Conservation (phyloP, 2,797 vertebrate species). For the Bufotes viridis region DNA sequence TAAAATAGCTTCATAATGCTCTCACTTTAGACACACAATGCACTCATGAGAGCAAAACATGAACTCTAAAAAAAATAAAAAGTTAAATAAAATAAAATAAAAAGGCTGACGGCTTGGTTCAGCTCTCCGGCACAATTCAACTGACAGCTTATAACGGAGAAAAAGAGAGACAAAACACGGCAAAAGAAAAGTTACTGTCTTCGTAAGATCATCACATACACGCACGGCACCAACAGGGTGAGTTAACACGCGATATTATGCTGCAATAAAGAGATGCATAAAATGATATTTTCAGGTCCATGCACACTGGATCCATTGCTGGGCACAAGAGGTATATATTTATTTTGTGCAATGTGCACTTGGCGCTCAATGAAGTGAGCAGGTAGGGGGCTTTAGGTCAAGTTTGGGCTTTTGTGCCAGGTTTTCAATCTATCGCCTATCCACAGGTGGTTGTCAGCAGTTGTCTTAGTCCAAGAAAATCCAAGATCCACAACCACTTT, state of each 20-base stretch:
- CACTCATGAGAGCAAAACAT: conserved; percentile 38
- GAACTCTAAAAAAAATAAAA: neutral
- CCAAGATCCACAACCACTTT: too few species aligned
- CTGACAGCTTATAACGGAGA: conserved; percentile 15
- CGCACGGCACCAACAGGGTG: neutral
- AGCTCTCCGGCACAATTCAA: conserved; percentile 37
- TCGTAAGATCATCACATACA: neutral
- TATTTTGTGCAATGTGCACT: neutral
- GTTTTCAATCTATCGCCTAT: too few species aligned
- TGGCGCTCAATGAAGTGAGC: neutral
- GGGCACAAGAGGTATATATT: neutral
- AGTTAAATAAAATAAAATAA: neutral
- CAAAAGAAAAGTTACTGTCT: conserved; percentile 7
- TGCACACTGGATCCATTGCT: neutral
- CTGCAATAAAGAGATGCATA: neutral
- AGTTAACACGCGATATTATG: neutral
- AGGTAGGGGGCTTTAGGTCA: neutral
- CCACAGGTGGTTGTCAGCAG: too few species aligned
- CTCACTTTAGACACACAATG: conserved; percentile 37
- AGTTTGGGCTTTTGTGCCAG: too few species aligned
- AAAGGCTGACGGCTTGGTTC: conserved; percentile 34
- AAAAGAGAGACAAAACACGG: neutral
- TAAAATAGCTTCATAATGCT: conserved; percentile 41
- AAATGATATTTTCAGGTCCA: neutral
- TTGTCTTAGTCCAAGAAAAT: too few species aligned